These are phyloP conservation scores for Pterostichus madidus DNA, from an alignment of 2,888 invertebrate genomes.

Conservation along the genomic window DNA sequence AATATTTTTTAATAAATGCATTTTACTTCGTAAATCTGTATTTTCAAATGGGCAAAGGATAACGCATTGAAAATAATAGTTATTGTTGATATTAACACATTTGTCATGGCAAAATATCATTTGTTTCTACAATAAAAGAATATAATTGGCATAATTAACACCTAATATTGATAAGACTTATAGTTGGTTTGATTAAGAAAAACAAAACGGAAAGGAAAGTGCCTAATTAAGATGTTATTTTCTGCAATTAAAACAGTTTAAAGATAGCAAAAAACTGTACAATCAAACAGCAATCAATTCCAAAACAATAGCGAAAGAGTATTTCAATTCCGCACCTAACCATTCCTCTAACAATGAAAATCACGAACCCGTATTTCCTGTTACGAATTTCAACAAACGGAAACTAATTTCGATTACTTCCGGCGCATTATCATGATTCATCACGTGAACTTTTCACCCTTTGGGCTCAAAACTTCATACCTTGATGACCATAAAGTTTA, in stretches of 20 bases:
- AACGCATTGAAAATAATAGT: no score
- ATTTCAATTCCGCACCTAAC: not conserved
- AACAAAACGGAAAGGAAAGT: no score
- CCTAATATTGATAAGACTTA: no score
- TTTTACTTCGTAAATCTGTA: no score
- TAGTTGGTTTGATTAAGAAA: no score
- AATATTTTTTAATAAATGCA: no score
- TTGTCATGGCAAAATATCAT: no score
- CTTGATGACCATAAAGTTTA: conserved; percentile 8
- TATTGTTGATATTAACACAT: no score
- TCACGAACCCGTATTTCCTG: conserved; percentile 50
- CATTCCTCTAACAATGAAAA: conserved; percentile 37
- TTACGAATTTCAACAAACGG: conserved; percentile 49
- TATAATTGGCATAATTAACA: no score
- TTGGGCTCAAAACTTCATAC: conserved; percentile 28
- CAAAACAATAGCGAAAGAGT: conserved; percentile 18
- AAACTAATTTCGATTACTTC: conserved; percentile 51
- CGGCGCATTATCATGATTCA: conserved; percentile 14
- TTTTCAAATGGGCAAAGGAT: no score
- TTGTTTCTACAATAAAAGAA: no score
- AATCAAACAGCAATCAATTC: conserved; percentile 18
- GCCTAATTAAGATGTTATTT: no score
- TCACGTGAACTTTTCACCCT: conserved; percentile 34
- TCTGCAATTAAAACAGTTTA: not conserved
- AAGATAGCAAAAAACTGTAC: conserved; percentile 35